Base-by-base conservation (phyloP, 2,113 vertebrate species). In the Psittacula cyanocephala region DNA sequence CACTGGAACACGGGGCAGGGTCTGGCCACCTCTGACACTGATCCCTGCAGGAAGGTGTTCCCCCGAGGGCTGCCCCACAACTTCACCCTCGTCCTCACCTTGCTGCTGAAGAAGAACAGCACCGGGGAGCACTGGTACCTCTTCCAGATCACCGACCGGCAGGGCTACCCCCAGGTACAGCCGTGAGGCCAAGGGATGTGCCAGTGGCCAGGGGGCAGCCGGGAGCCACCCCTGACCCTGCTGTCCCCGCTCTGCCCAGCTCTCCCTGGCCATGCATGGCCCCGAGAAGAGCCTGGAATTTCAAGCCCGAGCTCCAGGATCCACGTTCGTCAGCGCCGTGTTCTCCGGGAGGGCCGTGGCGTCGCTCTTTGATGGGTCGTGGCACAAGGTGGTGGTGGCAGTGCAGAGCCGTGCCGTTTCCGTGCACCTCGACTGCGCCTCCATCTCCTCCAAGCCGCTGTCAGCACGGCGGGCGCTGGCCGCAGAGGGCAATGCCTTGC, bases 351-450 rank as follows among this genome's bases (percentile, higher is more conserved):
- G 97, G 37, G 98, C 98, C 0, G 98, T 99, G 82, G 97, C 98
- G 17, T 98, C 98, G 3, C 98, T 99, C 44, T 98, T 99, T 9
- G 99, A 99, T 81, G 96, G 98, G 85, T 97, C 91, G 19, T 99
- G 99, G 99, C 99, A 99, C 97, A 99, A 99, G 96, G 95, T 99
- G 96, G 98, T 81, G 29, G 86, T 99, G 94, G 99, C 98, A 1
- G 94, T 99, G 85, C 98, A 98, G 50, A 97, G 64, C 16, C 97
- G 20, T 0, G 95, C 98, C 2, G 98, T 97, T 57, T 98, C 99
- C 1, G 71, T 99, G 84, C 98, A 99, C 2, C 97, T 99, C 46
- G 99, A 99, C 98, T 99, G 99, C 83, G 46, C 96, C 74, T 98
- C 98, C 76, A 98, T 99, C 43, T 98, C 98, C 96, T 99, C 98